phyloP scores from a whole-genome alignment of 2,888 invertebrate genomes.

The Metacarcinus magister region DNA sequence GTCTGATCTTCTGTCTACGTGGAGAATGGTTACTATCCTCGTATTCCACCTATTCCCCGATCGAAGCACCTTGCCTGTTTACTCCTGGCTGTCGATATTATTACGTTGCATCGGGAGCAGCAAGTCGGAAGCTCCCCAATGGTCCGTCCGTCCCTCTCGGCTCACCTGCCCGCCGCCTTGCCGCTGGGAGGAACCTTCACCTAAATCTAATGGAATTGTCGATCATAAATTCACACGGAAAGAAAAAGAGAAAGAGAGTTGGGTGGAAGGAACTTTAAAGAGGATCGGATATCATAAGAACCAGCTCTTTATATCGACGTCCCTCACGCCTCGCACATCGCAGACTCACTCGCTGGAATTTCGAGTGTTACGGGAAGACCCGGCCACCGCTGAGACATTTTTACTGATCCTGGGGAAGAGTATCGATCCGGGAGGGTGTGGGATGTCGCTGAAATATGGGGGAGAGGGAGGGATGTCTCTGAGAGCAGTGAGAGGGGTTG shows the following conservation, averaged over 20 bases:
- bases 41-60: background rate
- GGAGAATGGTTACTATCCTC: background rate
- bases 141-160: background rate
- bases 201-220: background rate
- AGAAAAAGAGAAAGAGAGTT: background rate
- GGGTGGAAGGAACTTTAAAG: background rate
- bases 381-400: conserved; percentile 13
- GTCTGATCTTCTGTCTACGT: background rate
- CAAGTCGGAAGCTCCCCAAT: background rate
- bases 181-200: background rate
- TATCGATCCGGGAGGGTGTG: background rate
- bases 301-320: background rate
- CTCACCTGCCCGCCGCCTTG: background rate
- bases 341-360: background rate
- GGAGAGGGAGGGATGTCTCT: background rate
- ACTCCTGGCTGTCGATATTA: background rate
- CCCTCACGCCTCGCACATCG: conserved; percentile 22
- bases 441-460: background rate
- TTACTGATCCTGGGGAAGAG: background rate
- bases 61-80: background rate
- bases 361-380: conserved; percentile 10
- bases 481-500: background rate
- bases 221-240: background rate
- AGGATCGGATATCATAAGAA: conserved; percentile 43
- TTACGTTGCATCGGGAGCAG: background rate